These are phyloP conservation scores for Hormaphis cornu DNA, from an alignment of 1,140 invertebrate genomes.

Conservation along the genomic window DNA sequence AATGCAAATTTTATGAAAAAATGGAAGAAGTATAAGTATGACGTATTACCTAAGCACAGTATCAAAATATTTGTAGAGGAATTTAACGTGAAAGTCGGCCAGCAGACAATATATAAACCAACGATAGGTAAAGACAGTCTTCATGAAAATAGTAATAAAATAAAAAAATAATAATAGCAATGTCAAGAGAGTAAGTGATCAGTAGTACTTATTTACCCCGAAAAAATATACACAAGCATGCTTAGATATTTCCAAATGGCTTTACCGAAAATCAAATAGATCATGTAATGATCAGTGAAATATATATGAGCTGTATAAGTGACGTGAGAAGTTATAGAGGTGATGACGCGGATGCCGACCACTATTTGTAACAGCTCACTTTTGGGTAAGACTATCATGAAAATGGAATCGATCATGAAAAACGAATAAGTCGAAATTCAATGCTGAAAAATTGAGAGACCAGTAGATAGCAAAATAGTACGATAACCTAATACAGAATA, in stretches of 20 bases:
- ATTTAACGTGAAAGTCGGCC: too few relatives aligned
- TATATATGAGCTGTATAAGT: not conserved
- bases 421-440: not conserved
- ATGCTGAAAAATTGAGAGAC: not conserved
- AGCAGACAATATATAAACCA: too few relatives aligned
- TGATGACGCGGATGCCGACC: constrained; percentile 33
- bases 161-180: too few relatives aligned
- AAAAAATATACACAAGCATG: constrained; percentile 36
- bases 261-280: constrained; percentile 34
- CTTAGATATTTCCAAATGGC: constrained; percentile 35
- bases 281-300: constrained; percentile 33
- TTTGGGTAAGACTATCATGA: constrained; percentile 1
- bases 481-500: too few relatives aligned
- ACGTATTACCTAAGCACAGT: too few relatives aligned
- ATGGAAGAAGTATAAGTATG: too few relatives aligned
- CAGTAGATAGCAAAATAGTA: too few relatives aligned
- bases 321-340: constrained; percentile 33
- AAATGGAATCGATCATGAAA: not conserved
- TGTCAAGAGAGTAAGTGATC: constrained; percentile 32
- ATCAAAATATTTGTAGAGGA: too few relatives aligned
- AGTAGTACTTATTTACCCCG: constrained; percentile 34
- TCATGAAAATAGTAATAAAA: too few relatives aligned
- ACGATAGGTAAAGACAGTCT: too few relatives aligned
- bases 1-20: too few relatives aligned
- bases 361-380: constrained; percentile 28